phyloP scores from a whole-genome alignment of 1,140 invertebrate species.

The Drosophila ercepeae region DNA sequence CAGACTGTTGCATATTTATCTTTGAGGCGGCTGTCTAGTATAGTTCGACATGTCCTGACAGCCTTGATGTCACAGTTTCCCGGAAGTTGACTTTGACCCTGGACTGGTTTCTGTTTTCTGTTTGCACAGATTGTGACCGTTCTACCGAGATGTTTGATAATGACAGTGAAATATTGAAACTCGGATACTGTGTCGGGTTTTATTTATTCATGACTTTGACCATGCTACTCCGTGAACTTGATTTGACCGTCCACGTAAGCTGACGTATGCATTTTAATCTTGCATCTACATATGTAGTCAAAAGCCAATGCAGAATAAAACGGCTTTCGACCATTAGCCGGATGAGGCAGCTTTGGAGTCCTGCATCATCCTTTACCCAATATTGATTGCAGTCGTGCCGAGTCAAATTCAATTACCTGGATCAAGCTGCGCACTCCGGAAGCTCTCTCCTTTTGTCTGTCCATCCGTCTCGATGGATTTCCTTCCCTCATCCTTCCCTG shows the following conservation, averaged over 20 bases:
- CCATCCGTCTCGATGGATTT: constrained; percentile 27
- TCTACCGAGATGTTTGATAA: constrained; percentile 40
- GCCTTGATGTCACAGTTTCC: constrained; percentile 2
- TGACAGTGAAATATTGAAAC: constrained; percentile 57
- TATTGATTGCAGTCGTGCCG: constrained; percentile 64
- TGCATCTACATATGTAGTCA: constrained; percentile 2
- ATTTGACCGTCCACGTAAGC: constrained; percentile 38
- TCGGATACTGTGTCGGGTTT: constrained; percentile 27
- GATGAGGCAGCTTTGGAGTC: constrained; percentile 28
- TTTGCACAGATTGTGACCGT: constrained; percentile 53
- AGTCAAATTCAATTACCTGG: constrained; percentile 69
- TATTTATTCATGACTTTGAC: constrained; percentile 59
- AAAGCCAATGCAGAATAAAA: constrained; percentile 4
- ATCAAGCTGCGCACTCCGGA: constrained; percentile 34
- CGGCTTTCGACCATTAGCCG: constrained; percentile 38
- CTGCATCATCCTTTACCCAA: constrained; percentile 5
- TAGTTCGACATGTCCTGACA: constrained; percentile 23
- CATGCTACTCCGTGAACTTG: constrained; percentile 11
- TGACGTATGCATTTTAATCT: constrained; percentile 64
- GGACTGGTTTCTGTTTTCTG: constrained; percentile 38
- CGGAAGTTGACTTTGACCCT: constrained; percentile 39
- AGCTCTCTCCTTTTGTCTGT: constrained; percentile 22
- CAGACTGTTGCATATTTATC: constrained; percentile 44
- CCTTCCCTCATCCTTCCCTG: constrained; percentile 4
- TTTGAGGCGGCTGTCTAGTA: constrained; percentile 11